A percentile compares a stretch with the other conserved stretches of the same genome.
Conservation (phyloP, 2,113 vertebrate species). For the Albula goreensis region DNA sequence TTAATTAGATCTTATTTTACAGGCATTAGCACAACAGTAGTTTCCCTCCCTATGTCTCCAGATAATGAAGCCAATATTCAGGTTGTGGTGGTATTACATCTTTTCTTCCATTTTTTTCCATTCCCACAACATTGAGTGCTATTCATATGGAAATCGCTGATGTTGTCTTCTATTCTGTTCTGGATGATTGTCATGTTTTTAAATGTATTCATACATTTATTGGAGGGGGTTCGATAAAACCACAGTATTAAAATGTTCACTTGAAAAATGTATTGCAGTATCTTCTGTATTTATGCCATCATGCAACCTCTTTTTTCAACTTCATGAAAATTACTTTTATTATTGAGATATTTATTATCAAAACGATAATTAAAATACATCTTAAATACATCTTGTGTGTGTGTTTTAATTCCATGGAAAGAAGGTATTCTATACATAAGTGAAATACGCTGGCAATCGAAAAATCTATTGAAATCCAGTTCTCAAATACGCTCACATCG, state of each 20-base stretch:
- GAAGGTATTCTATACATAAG: background rate
- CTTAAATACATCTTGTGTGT: background rate
- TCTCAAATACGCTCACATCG: no score
- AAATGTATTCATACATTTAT: background rate
- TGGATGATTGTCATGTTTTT: background rate
- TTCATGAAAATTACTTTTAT: constrained; percentile 33
- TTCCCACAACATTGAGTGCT: no score
- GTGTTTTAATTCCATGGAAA: background rate
- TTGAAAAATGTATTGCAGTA: constrained; percentile 44
- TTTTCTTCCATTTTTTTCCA: no score
- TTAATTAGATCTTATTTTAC: background rate
- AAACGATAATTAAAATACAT: constrained; percentile 35
- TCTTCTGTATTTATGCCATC: constrained; percentile 44
- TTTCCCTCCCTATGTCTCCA: background rate
- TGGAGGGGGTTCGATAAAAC: background rate
- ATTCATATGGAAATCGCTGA: background rate
- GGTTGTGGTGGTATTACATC: no score
- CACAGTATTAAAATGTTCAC: constrained; percentile 56
- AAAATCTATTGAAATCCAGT: background rate
- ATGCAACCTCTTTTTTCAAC: constrained; percentile 24
- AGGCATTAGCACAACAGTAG: background rate
- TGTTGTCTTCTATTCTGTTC: background rate
- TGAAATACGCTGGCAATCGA: background rate
- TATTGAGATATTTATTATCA: constrained; percentile 49
- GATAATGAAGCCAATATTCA: background rate